These are phyloP conservation scores for Falco peregrinus DNA, from an alignment of 2,797 vertebrate species.

Conservation along the genomic window DNA sequence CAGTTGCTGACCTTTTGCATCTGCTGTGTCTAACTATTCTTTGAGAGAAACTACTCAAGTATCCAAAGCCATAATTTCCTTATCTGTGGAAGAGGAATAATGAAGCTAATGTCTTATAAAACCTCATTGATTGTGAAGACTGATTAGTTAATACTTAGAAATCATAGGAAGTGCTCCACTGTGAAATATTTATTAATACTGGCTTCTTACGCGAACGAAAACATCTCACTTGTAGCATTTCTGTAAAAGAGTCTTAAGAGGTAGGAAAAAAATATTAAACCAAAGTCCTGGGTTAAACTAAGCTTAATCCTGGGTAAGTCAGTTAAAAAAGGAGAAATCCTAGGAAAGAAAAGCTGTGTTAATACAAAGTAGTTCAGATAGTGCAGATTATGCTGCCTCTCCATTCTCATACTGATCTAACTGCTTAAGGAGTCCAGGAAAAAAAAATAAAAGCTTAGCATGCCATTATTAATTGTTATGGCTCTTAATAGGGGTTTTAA, in stretches of 20 bases:
- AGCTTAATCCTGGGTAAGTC: neutral
- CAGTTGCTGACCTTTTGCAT: neutral
- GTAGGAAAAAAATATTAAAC: neutral
- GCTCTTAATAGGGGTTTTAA: slow-evolving; percentile 25
- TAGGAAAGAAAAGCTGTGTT: neutral
- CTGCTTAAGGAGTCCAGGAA: neutral
- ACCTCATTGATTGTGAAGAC: neutral
- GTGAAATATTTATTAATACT: neutral
- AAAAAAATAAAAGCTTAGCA: neutral
- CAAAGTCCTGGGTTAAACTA: neutral
- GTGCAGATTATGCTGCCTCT: neutral
- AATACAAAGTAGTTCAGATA: neutral
- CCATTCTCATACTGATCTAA: neutral
- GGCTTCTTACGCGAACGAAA: accelerated
- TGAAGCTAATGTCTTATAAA: neutral
- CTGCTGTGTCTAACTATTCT: neutral
- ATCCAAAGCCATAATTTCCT: neutral
- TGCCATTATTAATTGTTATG: neutral
- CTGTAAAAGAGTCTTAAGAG: neutral
- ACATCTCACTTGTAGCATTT: neutral
- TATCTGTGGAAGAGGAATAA: neutral
- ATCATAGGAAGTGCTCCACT: accelerated
- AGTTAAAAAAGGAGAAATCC: neutral
- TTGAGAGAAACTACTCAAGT: neutral
- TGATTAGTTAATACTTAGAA: neutral